phyloP scores from a whole-genome alignment of 2,113 vertebrate species.

The Podarcis raffonei region DNA sequence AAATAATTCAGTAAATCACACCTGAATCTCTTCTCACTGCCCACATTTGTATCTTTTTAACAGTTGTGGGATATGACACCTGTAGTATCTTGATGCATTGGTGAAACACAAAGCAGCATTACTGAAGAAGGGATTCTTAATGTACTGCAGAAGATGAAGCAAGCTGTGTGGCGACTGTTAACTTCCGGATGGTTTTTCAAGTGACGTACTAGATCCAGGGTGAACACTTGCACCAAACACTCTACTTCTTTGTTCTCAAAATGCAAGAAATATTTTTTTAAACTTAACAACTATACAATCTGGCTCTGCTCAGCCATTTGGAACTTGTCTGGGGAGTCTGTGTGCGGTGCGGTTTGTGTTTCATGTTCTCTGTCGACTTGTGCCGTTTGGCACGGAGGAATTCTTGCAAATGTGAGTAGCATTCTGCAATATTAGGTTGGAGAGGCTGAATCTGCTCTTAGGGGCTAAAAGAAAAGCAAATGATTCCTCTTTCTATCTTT shows the following conservation, averaged over 20 bases:
- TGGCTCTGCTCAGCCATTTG: conserved; percentile 61
- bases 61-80: conserved; percentile 98
- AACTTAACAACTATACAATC: conserved; percentile 69
- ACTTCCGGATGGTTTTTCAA: conserved; percentile 33
- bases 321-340: conserved; percentile 56
- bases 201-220: conserved; percentile 38
- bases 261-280: conserved; percentile 76
- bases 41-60: conserved; percentile 44
- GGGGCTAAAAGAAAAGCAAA: background rate
- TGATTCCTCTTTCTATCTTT: background rate
- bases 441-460: background rate
- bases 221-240: conserved; percentile 61
- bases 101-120: conserved; percentile 45
- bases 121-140: conserved; percentile 52
- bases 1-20: background rate
- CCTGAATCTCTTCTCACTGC: background rate
- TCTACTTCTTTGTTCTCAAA: conserved; percentile 66
- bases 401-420: background rate
- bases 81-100: conserved; percentile 86
- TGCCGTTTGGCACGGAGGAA: conserved; percentile 59
- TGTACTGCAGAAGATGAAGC: conserved; percentile 53
- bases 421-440: background rate
- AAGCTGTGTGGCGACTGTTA: background rate
- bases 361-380: conserved; percentile 51
- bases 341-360: conserved; percentile 62